Conservation (phyloP, 2,113 vertebrate species). For the Hyperoodon ampullatus region DNA sequence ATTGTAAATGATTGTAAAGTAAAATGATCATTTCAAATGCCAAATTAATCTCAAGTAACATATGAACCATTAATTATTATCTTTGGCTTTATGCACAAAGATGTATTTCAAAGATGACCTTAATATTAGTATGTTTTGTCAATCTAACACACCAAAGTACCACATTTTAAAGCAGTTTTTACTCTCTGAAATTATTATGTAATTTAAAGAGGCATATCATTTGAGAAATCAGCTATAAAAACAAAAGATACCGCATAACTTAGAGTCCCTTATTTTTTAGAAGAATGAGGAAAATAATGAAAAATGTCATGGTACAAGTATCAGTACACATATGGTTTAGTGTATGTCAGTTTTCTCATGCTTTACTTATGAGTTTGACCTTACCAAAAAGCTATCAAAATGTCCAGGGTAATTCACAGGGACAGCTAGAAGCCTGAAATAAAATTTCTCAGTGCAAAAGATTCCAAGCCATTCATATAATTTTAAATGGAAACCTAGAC, state of each 20-base stretch:
- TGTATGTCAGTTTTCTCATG: slow-evolving; percentile 78
- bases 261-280: slow-evolving; percentile 76
- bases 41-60: slow-evolving; percentile 78
- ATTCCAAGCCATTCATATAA: slow-evolving; percentile 64
- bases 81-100: slow-evolving; percentile 70
- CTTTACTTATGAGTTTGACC: slow-evolving; percentile 81
- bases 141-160: slow-evolving; percentile 60
- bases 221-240: slow-evolving; percentile 72
- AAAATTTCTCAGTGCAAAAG: slow-evolving; percentile 77
- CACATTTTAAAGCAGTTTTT: slow-evolving; percentile 75
- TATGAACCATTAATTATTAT: slow-evolving; percentile 76
- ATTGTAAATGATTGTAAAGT: slow-evolving; percentile 79
- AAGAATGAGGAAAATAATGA: slow-evolving; percentile 80
- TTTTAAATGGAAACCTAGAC: slow-evolving; percentile 47
- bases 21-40: slow-evolving; percentile 76
- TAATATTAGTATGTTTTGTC: slow-evolving; percentile 68
- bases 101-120: slow-evolving; percentile 79
- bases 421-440: slow-evolving; percentile 85
- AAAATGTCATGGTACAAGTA: slow-evolving; percentile 78
- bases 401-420: slow-evolving; percentile 77
- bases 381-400: slow-evolving; percentile 81
- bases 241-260: slow-evolving; percentile 70
- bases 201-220: slow-evolving; percentile 52
- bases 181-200: slow-evolving; percentile 77
- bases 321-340: slow-evolving; percentile 70